Conservation (phyloP, 2,797 vertebrate genomes). For the Enteromius mattozi region DNA sequence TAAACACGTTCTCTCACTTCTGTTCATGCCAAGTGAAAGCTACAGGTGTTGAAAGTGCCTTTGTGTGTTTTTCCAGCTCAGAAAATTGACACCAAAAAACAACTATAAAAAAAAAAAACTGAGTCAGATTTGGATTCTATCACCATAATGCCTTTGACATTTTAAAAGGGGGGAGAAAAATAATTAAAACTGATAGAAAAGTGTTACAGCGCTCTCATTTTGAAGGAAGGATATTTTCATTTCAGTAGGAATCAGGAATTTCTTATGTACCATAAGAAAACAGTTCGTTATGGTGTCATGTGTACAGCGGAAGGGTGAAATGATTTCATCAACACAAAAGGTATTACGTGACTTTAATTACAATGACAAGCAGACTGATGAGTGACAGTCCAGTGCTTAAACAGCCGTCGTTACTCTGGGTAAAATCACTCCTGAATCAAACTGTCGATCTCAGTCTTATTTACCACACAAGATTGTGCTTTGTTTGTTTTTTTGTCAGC, state of each 20-base stretch:
- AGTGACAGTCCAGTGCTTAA: slow-evolving; percentile 16
- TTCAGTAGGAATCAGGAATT: background rate
- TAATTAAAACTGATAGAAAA: background rate
- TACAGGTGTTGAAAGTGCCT: slow-evolving; percentile 90
- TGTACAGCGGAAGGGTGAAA: background rate
- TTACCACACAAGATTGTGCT: background rate
- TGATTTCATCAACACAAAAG: background rate
- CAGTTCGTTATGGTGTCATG: background rate
- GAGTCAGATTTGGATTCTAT: slow-evolving; percentile 64
- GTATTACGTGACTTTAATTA: background rate
- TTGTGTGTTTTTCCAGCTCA: slow-evolving; percentile 86
- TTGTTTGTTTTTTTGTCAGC: slow-evolving; percentile 1
- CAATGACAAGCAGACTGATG: background rate
- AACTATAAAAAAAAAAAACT: slow-evolving; percentile 65
- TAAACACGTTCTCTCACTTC: slow-evolving; percentile 60
- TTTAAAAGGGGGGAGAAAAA: background rate
- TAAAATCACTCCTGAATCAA: background rate
- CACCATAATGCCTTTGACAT: slow-evolving; percentile 85
- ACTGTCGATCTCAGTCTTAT: slow-evolving; percentile 15
- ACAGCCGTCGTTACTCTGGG: background rate
- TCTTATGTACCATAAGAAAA: background rate
- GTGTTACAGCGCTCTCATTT: background rate
- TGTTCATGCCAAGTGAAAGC: slow-evolving; percentile 42
- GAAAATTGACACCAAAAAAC: slow-evolving; percentile 86
- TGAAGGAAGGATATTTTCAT: background rate